phyloP scores from a whole-genome alignment of 2,888 invertebrate genomes.

The Caenorhabditis imperialis region DNA sequence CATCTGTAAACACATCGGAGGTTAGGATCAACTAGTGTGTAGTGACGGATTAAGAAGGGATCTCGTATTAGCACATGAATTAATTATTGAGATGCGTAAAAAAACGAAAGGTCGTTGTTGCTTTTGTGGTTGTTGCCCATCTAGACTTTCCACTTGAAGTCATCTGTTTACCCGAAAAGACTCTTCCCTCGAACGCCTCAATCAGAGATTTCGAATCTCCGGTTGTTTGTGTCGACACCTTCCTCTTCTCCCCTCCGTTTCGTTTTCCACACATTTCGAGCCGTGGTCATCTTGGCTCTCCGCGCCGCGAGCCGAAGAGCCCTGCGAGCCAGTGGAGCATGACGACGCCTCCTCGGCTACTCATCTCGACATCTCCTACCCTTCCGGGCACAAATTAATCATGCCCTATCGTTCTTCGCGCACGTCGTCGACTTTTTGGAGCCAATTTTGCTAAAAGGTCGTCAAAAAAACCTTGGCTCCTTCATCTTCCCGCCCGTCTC shows the following conservation, averaged over 20 bases:
- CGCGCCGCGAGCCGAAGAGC: too few species aligned
- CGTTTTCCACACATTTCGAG: slow-evolving; percentile 5
- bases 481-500: too few species aligned
- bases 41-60: slow-evolving; percentile 17
- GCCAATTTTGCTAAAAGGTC: slow-evolving; percentile 53
- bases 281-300: slow-evolving; percentile 34
- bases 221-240: too few species aligned
- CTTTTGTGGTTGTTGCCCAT: slow-evolving; percentile 4
- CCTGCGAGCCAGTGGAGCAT: slow-evolving; percentile 37
- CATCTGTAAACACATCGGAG: slow-evolving; percentile 70
- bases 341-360: slow-evolving; percentile 38
- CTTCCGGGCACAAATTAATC: slow-evolving; percentile 33
- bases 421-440: slow-evolving; percentile 31
- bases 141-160: not conserved
- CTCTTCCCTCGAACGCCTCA: too few species aligned
- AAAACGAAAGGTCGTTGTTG: not conserved
- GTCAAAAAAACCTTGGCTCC: slow-evolving; percentile 40
- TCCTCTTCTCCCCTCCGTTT: slow-evolving; percentile 1
- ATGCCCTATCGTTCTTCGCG: slow-evolving; percentile 35
- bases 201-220: too few species aligned
- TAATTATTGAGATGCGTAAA: slow-evolving; percentile 15
- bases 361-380: not conserved
- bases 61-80: slow-evolving; percentile 22
- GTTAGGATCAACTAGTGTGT: slow-evolving; percentile 40
- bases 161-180: too few species aligned